Base-by-base conservation (phyloP, 2,888 invertebrate species). In the Sarcophaga subvicina region DNA sequence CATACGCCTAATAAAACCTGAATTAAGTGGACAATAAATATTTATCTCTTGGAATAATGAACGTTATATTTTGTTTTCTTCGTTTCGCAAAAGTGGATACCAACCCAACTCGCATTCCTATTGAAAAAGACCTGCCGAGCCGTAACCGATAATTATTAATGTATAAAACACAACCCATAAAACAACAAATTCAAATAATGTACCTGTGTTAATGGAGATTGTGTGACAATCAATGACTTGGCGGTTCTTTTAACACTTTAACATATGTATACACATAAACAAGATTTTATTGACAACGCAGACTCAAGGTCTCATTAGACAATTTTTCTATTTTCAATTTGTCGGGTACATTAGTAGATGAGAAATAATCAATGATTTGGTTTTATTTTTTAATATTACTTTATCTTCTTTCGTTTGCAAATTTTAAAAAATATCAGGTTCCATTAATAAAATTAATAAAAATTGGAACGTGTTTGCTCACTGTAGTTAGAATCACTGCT, bases 191-290 rank as follows among this genome's bases (percentile, higher is more conserved):
- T 63, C 76, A 54, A 81, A 75, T 81, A 12, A 11, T 22, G 3
- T 70, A 22, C 22, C 27, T 63, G 72, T 45, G 59, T 72, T 59
- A 27, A 72, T 73, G 69, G 17, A 45, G 49, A 62, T 47, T 69
- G 75, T 63, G 59, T 63, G 77, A 77, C 75, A 77, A 69, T 69
- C 66, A 69, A 72, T 77, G 78, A 81, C 66, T 78, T 80, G 47
- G 77, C 63, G 45, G 67, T 85, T 85, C 69, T 81, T 47, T 73
- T 47, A 59, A 62, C 73, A 67, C 66, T 45, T 59, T 12, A 27
- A 71, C 17, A 71, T 5, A 54, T 45, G 20, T 62, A 22, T 20
- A 10, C n/a, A 37, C 37, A 62, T 62, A 62, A 45, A 14, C 22
- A 45, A 17, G 14, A 54, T 54, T 12, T 54, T 54, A 54, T 54